Base-by-base conservation (phyloP, 2,888 invertebrate genomes). In the Tetragnatha montana region DNA sequence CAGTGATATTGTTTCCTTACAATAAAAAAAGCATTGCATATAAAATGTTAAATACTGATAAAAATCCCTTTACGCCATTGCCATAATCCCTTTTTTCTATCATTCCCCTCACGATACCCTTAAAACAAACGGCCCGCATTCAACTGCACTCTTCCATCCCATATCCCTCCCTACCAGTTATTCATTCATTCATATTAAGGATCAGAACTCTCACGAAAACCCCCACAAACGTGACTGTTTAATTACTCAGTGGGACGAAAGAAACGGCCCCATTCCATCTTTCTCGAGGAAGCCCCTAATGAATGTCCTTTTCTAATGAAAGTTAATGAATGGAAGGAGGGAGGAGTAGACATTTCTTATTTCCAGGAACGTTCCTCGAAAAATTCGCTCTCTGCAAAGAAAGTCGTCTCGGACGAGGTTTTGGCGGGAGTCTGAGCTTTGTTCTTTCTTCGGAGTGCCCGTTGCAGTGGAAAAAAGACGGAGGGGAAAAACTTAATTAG, bases 401-500 rank as follows among this genome's bases (percentile, higher is more conserved):
- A 80, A 80, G 49, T 69, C 47, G 70, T 78, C 80, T 80, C 47
- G 69, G 80, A n/a, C 80, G 47, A 80, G 70, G 49, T 21, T 22
- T 35, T 60, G 60, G 80, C 51, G 80, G 70, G 35, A 47, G 80
- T 69, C 68, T 69, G 69, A 80, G 69, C 69, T 17, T 35, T 35
- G 47, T 80, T 80, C 69, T 80, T 80, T 68, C 35, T 22, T n/a
- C 47, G 35, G 68, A 69, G 69, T 69, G 60, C 19, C 35, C 69
- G 47, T 3, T 10, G 80, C 60, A 69, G 47, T 68, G 69, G 80
- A 80, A 83, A 83, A 70, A 68, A 21, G 69, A 8, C 8, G 17
- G 70, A 70, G 49, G 19, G 69, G 50, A 81, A 87, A 87, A 87
- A 75, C 76, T 76, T 87, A 87, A 87, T 87, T 87, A 87, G 81